Evolutionary conservation across 2,113 vertebrate genomes (phyloP).

Genomic region (Athene noctua): DNA sequence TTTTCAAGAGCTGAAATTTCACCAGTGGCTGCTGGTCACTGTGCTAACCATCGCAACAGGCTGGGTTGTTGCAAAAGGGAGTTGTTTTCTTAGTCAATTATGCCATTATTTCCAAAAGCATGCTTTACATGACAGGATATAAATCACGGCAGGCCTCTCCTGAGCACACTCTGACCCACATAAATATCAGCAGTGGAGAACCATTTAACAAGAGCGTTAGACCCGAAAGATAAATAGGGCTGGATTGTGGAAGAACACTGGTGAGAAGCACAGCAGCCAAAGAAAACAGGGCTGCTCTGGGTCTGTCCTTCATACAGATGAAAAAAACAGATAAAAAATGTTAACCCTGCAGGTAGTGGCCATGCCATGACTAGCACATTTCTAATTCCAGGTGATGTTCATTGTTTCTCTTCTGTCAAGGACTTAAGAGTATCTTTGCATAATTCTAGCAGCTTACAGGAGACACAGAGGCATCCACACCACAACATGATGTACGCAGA

Average conservation of each 20-base stretch:
- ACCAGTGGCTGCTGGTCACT: not conserved
- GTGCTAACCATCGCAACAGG: not conserved
- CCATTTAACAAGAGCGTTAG: not conserved
- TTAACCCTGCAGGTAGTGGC: not conserved
- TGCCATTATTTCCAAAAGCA: constrained; percentile 18
- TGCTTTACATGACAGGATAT: not conserved
- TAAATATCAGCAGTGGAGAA: not conserved
- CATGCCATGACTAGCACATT: rapidly evolving
- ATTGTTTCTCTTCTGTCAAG: not conserved
- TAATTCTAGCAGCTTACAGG: not conserved
- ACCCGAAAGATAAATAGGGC: not conserved
- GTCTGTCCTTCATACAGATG: not conserved
- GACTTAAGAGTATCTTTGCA: not conserved
- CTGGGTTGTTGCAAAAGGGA: not conserved
- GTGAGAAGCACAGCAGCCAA: constrained; percentile 6
- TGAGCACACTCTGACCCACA: not conserved
- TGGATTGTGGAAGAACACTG: not conserved
- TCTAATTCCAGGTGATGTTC: not conserved
- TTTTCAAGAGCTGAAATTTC: constrained; percentile 9
- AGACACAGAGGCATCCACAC: rapidly evolving
- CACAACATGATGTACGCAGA: rapidly evolving
- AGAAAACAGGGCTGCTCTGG: not conserved
- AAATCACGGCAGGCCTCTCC: not conserved
- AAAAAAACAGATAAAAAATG: constrained; percentile 7
- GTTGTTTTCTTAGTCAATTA: constrained; percentile 29